Conservation (phyloP, 2,888 invertebrate species). For the Caradrina clavipalpis region DNA sequence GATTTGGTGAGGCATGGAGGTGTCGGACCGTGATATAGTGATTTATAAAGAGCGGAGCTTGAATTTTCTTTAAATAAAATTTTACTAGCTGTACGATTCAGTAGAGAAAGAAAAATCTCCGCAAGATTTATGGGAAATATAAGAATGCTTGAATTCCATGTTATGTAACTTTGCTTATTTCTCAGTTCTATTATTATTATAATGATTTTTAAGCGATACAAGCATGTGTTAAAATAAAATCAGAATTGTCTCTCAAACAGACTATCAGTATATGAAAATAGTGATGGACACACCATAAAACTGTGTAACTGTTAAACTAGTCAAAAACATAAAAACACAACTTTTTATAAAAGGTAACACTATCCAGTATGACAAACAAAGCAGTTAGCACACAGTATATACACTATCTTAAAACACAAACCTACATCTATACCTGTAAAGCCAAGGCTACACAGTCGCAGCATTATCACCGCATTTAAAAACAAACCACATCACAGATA, state of each 20-base stretch:
- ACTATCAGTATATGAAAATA: neutral
- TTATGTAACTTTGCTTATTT: no score
- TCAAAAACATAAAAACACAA: no score
- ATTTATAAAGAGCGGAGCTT: conserved; percentile 27
- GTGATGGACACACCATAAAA: no score
- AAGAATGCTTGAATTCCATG: no score
- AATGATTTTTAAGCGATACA: no score
- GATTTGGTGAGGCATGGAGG: conserved; percentile 29
- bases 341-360: neutral
- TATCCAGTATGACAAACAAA: neutral
- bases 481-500: conserved; percentile 36
- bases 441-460: neutral
- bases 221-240: no score
- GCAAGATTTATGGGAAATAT: neutral
- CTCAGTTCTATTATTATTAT: no score
- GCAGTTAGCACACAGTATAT: neutral
- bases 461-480: conserved; percentile 17
- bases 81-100: neutral
- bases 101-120: conserved; percentile 5
- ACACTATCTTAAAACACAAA: neutral
- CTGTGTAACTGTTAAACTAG: no score
- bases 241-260: neutral
- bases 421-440: neutral
- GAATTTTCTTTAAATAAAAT: conserved; percentile 9
- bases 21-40: conserved; percentile 30